These are phyloP conservation scores for Sclerurus mexicanus DNA, from an alignment of 2,113 vertebrate species.

Conservation along the genomic window DNA sequence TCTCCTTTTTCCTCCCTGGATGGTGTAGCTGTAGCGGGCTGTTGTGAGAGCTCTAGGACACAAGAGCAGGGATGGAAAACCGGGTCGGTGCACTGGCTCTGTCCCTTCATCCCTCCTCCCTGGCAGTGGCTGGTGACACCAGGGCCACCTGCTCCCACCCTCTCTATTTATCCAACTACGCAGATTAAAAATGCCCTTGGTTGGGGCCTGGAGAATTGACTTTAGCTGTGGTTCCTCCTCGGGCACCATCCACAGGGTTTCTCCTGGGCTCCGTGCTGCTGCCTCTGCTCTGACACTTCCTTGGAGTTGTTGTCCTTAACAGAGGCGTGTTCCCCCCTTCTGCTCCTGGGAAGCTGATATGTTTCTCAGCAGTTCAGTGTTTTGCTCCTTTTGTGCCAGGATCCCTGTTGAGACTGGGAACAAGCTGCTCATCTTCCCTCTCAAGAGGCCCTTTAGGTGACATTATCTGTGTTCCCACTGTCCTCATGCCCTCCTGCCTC, in stretches of 20 bases:
- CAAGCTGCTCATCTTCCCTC: background rate
- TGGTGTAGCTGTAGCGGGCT: background rate
- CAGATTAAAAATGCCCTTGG: background rate
- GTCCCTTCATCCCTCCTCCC: background rate
- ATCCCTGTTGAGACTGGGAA: background rate
- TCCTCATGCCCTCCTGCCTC: background rate
- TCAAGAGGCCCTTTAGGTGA: background rate
- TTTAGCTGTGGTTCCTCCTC: background rate
- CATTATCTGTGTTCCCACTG: background rate
- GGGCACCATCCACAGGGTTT: background rate
- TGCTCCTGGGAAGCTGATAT: background rate
- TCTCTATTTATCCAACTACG: background rate
- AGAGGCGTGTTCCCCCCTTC: background rate
- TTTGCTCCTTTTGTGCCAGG: background rate
- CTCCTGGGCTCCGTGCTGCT: background rate
- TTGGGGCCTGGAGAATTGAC: background rate
- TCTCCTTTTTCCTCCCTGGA: background rate
- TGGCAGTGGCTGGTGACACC: background rate
- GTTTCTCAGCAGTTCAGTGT: background rate
- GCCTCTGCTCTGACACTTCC: background rate
- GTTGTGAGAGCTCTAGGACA: background rate
- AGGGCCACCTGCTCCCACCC: background rate
- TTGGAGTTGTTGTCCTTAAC: background rate
- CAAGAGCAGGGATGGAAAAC: background rate
- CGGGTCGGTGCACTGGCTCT: accelerated